Percentiles rank a stretch among this genome's conserved stretches.
These are phyloP conservation scores for Carassius gibelio DNA, from an alignment of 2,113 vertebrate species.

Conservation along the genomic window DNA sequence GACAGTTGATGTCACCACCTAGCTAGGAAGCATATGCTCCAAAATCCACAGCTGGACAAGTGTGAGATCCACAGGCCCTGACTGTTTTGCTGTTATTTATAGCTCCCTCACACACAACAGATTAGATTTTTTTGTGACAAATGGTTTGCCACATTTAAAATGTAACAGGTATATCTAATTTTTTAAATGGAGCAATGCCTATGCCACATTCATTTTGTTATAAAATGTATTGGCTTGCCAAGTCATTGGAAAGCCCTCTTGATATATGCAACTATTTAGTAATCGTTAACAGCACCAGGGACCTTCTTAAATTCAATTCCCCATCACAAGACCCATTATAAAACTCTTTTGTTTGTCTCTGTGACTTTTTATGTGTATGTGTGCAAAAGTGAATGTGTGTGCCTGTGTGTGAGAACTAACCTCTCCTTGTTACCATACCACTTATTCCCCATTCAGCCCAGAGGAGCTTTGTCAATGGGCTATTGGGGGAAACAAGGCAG, in stretches of 20 bases:
- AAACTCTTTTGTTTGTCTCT: constrained; percentile 45
- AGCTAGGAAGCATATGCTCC: constrained; percentile 69
- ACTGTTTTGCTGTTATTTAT: neutral
- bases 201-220: neutral
- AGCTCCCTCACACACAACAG: neutral
- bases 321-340: constrained; percentile 25
- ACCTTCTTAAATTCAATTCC: neutral
- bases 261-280: constrained; percentile 14
- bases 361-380: constrained; percentile 51
- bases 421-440: constrained; percentile 82
- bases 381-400: constrained; percentile 48
- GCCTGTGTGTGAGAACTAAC: constrained; percentile 73
- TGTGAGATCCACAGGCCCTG: constrained; percentile 28
- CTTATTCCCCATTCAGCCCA: constrained; percentile 81
- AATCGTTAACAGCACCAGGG: neutral
- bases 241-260: neutral
- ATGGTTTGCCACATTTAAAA: neutral
- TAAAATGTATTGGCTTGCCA: neutral
- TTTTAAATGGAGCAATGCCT: no score
- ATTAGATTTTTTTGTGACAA: constrained; percentile 5
- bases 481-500: constrained; percentile 85
- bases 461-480: constrained; percentile 84
- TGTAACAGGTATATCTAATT: neutral
- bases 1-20: constrained; percentile 37
- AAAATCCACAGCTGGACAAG: constrained; percentile 54